Evolutionary conservation across 2,797 vertebrate species (phyloP).

Genomic region (Cyclura pinguis): DNA sequence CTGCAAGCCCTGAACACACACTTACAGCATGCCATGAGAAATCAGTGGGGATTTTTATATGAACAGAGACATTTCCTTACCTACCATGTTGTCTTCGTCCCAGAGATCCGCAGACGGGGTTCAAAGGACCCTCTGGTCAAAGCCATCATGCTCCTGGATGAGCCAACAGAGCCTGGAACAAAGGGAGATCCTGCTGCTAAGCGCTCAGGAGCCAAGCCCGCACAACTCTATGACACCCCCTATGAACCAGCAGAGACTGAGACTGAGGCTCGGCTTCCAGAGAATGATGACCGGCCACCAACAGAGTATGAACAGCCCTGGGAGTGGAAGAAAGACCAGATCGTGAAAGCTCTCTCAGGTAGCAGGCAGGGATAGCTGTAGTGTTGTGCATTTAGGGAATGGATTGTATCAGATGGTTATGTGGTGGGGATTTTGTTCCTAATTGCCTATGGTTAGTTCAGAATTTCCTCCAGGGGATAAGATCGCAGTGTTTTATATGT

Average conservation of each 20-base stretch:
- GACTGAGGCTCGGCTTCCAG: slow-evolving; percentile 85
- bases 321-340: slow-evolving; percentile 98
- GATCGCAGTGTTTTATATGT: not conserved
- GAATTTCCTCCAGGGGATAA: not conserved
- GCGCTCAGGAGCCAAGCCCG: not conserved
- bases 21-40: too few relatives aligned
- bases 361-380: slow-evolving; percentile 63
- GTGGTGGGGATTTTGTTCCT: not conserved
- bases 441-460: not conserved
- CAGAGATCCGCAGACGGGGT: slow-evolving; percentile 92
- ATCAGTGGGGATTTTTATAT: not conserved
- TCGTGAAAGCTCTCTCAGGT: slow-evolving; percentile 93
- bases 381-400: not conserved
- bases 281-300: slow-evolving; percentile 88
- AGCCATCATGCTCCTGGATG: slow-evolving; percentile 88
- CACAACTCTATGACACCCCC: slow-evolving; percentile 36
- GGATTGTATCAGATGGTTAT: not conserved
- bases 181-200: not conserved
- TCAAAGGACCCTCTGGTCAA: slow-evolving; percentile 93
- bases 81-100: not conserved
- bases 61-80: not conserved
- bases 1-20: too few relatives aligned
- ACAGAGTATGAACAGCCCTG: slow-evolving; percentile 95
- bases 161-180: slow-evolving; percentile 43
- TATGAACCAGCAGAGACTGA: slow-evolving; percentile 31